Base-by-base conservation (phyloP, 1,140 invertebrate genomes). In the Stegodyphus mimosarum region DNA sequence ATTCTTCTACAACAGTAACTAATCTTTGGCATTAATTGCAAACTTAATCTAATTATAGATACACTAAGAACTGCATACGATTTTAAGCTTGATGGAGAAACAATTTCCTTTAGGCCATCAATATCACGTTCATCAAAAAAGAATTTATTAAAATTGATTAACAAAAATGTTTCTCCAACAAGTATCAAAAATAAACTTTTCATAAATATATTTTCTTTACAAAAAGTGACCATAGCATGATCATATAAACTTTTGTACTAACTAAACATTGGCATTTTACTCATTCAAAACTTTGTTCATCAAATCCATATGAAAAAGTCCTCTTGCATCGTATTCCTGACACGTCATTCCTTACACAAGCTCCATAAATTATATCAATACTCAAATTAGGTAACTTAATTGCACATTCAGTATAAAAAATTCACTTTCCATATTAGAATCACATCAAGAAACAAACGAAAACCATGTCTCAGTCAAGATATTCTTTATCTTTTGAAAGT, bases 91-190 rank as follows among this genome's bases (percentile, higher is more conserved):
- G 55, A 60, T 60, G 55, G 55, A 60, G 55, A 60, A 60, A 60
- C 55, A 60, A 60, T 60, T 60, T 60, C 55, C 55, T 60, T 60
- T 60, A 15, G 55, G 55, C 55, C 9, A 60, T 60, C 9, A 10
- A 60, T 60, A 60, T 60, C 55, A 60, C 55, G 55, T 10, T 60
- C 15, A 60, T 9, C 55, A 10, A 60, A 9, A 60, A 60, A 33
- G 33, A 33, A 33, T 33, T 60, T 10, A 10, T 60, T 60, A 60
- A 60, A 60, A 60, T 60, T 60, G 55, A 60, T 60, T 60, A 60
- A 60, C 55, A 60, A 60, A 60, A 60, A 60, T 60, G 55, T 60
- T 60, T 60, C 55, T 60, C 55, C 55, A 60, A 60, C 55, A 60
- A 60, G 55, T 60, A 60, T 60, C 55, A 60, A 60, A 60, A 60